phyloP scores from a whole-genome alignment of 2,888 invertebrate species.

The Eupithecia vulgata region DNA sequence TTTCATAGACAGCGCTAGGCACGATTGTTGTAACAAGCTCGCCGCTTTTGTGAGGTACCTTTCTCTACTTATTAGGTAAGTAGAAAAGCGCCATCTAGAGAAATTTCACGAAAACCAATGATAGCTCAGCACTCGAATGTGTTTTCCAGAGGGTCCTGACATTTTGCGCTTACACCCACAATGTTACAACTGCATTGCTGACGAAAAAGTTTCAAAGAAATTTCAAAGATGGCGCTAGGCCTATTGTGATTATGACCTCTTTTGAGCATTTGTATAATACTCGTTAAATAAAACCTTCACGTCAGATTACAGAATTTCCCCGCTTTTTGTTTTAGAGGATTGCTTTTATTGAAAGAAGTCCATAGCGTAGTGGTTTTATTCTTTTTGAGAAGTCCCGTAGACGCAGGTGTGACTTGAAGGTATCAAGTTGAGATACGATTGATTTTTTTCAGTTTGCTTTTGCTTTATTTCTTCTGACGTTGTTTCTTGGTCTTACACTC shows the following conservation, averaged over 20 bases:
- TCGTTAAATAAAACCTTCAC: neutral
- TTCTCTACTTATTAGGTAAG: neutral
- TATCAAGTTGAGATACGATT: too few relatives aligned
- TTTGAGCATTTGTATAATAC: neutral
- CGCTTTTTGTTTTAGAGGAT: too few relatives aligned
- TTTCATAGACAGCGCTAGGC: neutral
- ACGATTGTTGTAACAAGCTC: neutral
- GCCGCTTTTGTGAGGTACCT: neutral
- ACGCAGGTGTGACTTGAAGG: too few relatives aligned
- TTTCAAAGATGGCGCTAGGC: neutral
- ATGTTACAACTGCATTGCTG: neutral
- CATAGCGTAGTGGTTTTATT: too few relatives aligned
- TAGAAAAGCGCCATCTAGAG: neutral
- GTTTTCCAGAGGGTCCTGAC: neutral
- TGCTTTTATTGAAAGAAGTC: too few relatives aligned
- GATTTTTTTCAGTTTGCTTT: too few relatives aligned
- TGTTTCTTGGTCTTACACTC: too few relatives aligned
- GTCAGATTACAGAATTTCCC: too few relatives aligned
- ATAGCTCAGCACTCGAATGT: neutral
- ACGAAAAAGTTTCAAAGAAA: neutral
- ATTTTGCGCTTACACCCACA: neutral
- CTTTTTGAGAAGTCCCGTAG: too few relatives aligned
- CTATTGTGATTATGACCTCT: neutral
- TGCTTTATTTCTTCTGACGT: too few relatives aligned
- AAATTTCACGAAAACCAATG: neutral